A percentile compares a stretch with the other conserved stretches of the same genome.
Evolutionary conservation across 2,113 vertebrate genomes (phyloP).

Genomic region (Myocastor coypus): DNA sequence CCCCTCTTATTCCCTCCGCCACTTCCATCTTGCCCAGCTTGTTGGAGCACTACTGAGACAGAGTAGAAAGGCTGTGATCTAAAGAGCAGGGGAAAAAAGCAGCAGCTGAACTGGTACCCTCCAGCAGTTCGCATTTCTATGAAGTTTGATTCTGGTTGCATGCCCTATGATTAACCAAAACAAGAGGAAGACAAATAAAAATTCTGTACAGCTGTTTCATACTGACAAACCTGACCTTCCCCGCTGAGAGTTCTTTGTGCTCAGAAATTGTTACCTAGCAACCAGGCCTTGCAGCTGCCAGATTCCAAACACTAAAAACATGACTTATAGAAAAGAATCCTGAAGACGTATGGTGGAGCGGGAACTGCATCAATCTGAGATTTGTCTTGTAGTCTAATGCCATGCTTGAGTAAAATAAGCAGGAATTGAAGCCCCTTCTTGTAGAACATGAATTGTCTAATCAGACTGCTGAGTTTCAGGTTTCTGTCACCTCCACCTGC

Average conservation of each 20-base stretch:
- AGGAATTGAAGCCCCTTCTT: slow-evolving; percentile 56
- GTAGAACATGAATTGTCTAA: slow-evolving; percentile 59
- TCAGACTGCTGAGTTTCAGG: slow-evolving; percentile 26
- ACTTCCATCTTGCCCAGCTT: slow-evolving; percentile 31
- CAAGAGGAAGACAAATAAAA: slow-evolving; percentile 87
- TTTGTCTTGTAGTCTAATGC: slow-evolving; percentile 81
- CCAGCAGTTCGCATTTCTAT: slow-evolving; percentile 75
- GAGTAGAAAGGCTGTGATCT: slow-evolving; percentile 73
- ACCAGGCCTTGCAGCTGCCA: slow-evolving; percentile 94
- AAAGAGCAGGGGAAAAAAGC: background rate
- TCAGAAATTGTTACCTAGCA: slow-evolving; percentile 96
- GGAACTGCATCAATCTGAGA: slow-evolving; percentile 87
- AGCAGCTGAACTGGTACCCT: slow-evolving; percentile 74
- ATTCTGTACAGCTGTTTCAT: slow-evolving; percentile 88
- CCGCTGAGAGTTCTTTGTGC: slow-evolving; percentile 97
- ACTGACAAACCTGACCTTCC: slow-evolving; percentile 91
- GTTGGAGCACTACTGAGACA: slow-evolving; percentile 42
- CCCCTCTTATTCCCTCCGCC: background rate
- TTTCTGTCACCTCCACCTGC: slow-evolving; percentile 70
- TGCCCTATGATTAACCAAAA: slow-evolving; percentile 84
- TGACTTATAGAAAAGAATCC: slow-evolving; percentile 87
- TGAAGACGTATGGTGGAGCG: slow-evolving; percentile 76
- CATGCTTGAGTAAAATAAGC: slow-evolving; percentile 62
- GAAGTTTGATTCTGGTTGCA: slow-evolving; percentile 84
- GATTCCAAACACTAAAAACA: slow-evolving; percentile 81